Conservation (phyloP, 2,888 invertebrate species). For the Arrhopalites spinosus region DNA sequence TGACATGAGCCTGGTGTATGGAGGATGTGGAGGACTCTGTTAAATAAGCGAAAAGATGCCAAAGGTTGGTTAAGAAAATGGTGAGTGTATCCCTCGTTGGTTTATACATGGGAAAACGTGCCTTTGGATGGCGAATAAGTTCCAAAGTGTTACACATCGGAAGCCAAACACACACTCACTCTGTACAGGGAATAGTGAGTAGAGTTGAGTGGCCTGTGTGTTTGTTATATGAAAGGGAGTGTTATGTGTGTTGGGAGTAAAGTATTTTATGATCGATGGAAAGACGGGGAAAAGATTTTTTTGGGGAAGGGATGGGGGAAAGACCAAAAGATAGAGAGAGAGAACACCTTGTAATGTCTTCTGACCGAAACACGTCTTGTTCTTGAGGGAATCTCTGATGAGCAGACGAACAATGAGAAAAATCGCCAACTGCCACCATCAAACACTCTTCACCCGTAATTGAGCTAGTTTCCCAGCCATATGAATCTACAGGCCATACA, state of each 20-base stretch:
- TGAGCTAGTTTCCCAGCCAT: slow-evolving; percentile 14
- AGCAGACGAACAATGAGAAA: slow-evolving; percentile 25
- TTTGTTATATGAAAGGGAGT: neutral
- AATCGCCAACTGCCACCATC: slow-evolving; percentile 33
- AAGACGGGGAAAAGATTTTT: neutral
- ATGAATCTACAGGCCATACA: neutral
- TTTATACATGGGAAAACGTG: neutral
- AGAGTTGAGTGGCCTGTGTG: neutral
- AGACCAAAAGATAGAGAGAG: neutral
- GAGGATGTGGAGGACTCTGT: neutral
- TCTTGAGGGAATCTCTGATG: slow-evolving; percentile 31
- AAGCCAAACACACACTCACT: too few relatives aligned
- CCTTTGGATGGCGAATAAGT: neutral
- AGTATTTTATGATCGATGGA: slow-evolving; percentile 33
- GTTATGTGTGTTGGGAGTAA: slow-evolving; percentile 11
- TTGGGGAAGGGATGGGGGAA: too few relatives aligned
- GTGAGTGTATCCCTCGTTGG: too few relatives aligned
- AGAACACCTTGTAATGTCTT: slow-evolving; percentile 33
- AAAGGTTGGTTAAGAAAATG: neutral
- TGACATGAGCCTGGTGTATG: neutral
- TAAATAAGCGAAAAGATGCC: neutral
- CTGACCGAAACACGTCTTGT: slow-evolving; percentile 23
- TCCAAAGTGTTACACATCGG: too few relatives aligned
- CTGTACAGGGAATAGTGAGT: neutral
- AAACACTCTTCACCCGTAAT: slow-evolving; percentile 20